Evolutionary conservation across 2,113 vertebrate species (phyloP).

Genomic region (Talpa occidentalis): DNA sequence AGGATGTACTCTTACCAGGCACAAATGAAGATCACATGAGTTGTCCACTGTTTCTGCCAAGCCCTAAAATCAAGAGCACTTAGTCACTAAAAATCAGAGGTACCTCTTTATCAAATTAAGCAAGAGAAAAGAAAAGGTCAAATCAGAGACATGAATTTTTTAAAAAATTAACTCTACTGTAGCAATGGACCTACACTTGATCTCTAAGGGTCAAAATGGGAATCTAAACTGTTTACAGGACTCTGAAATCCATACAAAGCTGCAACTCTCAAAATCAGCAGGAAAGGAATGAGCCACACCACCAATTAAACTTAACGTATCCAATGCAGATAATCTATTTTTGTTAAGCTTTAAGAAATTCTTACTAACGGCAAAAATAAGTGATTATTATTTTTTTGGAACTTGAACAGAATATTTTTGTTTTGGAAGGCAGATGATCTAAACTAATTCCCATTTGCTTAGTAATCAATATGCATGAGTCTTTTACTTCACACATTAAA

Average conservation of each 20-base stretch:
- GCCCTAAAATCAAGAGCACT: conserved; percentile 67
- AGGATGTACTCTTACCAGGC: conserved; percentile 61
- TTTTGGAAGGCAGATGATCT: not conserved
- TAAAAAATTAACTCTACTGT: not conserved
- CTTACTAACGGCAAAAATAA: not conserved
- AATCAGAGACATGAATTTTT: not conserved
- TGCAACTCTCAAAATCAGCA: not conserved
- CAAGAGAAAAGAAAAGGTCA: conserved; percentile 18
- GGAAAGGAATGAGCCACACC: not conserved
- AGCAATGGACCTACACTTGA: not conserved
- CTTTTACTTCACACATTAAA: not conserved
- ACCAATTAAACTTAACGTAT: not conserved
- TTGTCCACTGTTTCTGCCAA: conserved; percentile 66
- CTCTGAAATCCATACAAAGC: not conserved
- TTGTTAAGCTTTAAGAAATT: not conserved
- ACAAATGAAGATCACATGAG: conserved; percentile 52
- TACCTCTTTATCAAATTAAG: conserved; percentile 5
- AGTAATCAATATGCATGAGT: not conserved
- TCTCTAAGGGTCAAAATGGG: not conserved
- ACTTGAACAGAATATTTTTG: not conserved
- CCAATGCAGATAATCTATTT: not conserved
- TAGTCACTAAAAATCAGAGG: conserved; percentile 11
- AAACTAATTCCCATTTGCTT: not conserved
- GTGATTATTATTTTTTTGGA: not conserved
- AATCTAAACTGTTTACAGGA: not conserved